These are phyloP conservation scores for Smittia sp. DNA, from an alignment of 2,888 invertebrate species.

Conservation along the genomic window DNA sequence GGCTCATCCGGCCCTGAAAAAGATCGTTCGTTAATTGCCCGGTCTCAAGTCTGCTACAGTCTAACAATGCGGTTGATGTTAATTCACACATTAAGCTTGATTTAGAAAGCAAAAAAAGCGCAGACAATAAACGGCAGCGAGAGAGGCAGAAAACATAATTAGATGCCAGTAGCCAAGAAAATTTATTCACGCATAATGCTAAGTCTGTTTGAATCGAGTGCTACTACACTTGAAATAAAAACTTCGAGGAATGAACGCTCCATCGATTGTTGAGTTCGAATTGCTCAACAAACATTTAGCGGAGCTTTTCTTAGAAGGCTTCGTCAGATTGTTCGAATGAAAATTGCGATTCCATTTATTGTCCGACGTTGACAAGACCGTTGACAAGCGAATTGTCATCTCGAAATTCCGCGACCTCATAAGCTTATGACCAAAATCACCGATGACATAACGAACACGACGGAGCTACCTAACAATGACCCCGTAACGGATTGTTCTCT, in stretches of 20 bases:
- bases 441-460: background rate
- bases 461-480: background rate
- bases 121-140: background rate
- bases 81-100: slow-evolving; percentile 32
- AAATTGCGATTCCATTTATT: too few species aligned
- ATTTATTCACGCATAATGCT: slow-evolving; percentile 7
- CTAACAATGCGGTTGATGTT: background rate
- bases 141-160: slow-evolving; percentile 7
- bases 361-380: too few species aligned
- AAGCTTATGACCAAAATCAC: background rate
- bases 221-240: too few species aligned
- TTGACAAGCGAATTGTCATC: too few species aligned
- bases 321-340: too few species aligned
- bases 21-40: background rate
- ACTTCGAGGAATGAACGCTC: too few species aligned
- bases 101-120: slow-evolving; percentile 3
- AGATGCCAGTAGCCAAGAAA: background rate
- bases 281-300: too few species aligned
- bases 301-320: too few species aligned
- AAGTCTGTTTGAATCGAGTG: too few species aligned
- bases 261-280: too few species aligned
- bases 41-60: background rate
- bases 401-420: background rate
- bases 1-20: slow-evolving; percentile 74
- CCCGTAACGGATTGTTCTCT: slow-evolving; percentile 33